Evolutionary conservation across 2,113 vertebrate species (phyloP).

Genomic region (Gopherus evgoodei): DNA sequence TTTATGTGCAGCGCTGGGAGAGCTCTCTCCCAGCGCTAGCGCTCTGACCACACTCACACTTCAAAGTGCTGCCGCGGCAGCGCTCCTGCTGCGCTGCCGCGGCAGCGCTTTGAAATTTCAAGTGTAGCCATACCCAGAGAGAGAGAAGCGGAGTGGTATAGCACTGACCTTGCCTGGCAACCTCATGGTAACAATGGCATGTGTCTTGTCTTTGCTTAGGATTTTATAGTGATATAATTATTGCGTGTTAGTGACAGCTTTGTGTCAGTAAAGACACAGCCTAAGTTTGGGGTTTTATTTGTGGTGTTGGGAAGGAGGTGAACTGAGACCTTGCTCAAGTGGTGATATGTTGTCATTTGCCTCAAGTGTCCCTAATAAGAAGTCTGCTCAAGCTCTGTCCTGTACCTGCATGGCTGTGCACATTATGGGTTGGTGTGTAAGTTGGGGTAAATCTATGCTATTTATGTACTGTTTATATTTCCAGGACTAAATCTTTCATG

Average conservation of each 20-base stretch:
- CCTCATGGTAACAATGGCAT: neutral
- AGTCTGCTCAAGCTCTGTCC: neutral
- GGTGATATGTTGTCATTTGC: neutral
- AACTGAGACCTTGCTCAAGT: neutral
- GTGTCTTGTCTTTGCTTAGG: neutral
- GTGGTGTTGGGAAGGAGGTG: neutral
- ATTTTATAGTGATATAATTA: neutral
- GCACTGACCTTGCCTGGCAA: neutral
- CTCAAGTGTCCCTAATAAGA: no score
- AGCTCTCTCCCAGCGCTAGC: no score
- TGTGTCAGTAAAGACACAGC: neutral
- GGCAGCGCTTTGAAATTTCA: no score
- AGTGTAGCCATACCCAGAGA: no score
- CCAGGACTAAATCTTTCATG: neutral
- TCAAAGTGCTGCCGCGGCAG: no score
- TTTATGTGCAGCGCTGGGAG: no score
- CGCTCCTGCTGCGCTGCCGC: no score
- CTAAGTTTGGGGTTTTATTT: neutral
- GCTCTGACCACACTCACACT: no score
- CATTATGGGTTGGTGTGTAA: neutral
- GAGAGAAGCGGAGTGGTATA: neutral
- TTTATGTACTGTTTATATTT: neutral
- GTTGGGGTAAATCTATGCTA: neutral
- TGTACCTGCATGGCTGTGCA: no score
- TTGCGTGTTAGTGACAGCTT: neutral